Base-by-base conservation (phyloP, 1,140 invertebrate species). In the Apis dorsata region DNA sequence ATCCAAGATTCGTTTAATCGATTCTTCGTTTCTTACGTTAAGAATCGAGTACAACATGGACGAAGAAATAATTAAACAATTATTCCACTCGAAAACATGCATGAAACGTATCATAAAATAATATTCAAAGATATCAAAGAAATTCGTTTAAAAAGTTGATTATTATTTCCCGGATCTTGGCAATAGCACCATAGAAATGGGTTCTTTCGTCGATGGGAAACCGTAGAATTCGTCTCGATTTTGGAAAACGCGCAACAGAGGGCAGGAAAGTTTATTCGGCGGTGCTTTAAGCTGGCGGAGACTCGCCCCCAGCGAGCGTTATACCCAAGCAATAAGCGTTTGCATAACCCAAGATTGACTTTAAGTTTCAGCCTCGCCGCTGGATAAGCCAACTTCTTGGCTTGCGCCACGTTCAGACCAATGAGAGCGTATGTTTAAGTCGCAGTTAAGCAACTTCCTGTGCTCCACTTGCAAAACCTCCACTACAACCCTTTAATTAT, bases 261-360 rank as follows among this genome's bases (percentile, higher is more conserved):
- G 21, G 72, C 76, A 51, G 8, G 53, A 21, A 49, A 49, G 65
- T 60, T 44, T 73, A 62, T 73, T 86, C 81, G 77, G 55, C n/a
- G 66, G 68, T 53, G 59, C 28, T 62, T 70, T 55, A 78, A 86
- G 85, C 84, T 84, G 77, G 53, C 76, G 66, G 84, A 74, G 77
- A 79, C 73, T 81, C 81, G 80, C 83, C 78, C 59, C 89, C 79
- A 86, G 86, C 85, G 28, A 81, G 79, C 79, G 81, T 85, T 85
- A 87, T 87, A 88, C 85, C 34, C 65, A 65, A 79, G 86, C 89
- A 44, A 88, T 86, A 90, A 89, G 84, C 89, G 90, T 90, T 90
- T 90, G 87, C 89, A 89, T 90, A 90, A 89, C 86, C 85, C 90
- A 90, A 91, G 89, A 91, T 90, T 87, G 86, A 85, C 86, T 88